These are phyloP conservation scores for Laticauda laticaudata DNA, from an alignment of 2,113 vertebrate species.

Conservation along the genomic window DNA sequence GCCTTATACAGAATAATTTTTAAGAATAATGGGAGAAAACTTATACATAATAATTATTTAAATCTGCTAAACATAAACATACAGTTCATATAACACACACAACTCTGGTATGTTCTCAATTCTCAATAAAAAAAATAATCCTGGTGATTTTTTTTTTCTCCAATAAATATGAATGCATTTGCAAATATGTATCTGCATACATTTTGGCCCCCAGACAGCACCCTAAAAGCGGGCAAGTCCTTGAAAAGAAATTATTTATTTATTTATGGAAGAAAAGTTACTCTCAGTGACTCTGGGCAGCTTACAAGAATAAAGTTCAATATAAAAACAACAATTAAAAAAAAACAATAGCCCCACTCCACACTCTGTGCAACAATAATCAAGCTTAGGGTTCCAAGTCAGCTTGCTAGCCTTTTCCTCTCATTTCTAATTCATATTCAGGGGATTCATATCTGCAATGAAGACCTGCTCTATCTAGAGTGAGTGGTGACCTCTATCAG, in stretches of 20 bases:
- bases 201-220: not conserved
- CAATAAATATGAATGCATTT: not conserved
- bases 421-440: not conserved
- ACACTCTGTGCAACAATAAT: not conserved
- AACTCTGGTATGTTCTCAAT: not conserved
- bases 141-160: not conserved
- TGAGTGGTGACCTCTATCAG: not conserved
- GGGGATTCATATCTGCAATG: not conserved
- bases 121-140: not conserved
- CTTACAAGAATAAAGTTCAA: not conserved
- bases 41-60: not conserved
- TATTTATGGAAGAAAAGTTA: not conserved
- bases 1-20: not conserved
- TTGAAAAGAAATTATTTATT: not conserved
- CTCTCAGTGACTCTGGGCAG: not conserved
- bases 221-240: not conserved
- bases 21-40: not conserved
- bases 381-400: not conserved
- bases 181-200: not conserved
- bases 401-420: not conserved
- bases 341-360: not conserved
- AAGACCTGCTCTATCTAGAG: not conserved
- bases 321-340: not conserved
- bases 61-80: not conserved
- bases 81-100: not conserved